phyloP scores from a whole-genome alignment of 2,113 vertebrate genomes.

The Ammodytes dubius region DNA sequence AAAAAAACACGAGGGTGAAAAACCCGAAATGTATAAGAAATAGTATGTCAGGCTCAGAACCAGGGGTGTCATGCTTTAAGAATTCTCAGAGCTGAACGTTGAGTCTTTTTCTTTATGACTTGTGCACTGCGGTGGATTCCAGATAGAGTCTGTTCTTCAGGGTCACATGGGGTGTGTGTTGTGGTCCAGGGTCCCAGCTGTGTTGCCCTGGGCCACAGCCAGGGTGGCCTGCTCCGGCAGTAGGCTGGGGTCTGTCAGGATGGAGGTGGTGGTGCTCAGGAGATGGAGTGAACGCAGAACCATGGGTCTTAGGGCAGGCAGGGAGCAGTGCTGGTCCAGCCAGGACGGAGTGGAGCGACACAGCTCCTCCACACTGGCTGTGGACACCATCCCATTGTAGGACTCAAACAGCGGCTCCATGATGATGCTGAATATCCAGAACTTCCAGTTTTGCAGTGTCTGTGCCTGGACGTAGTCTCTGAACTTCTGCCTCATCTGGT shows the following conservation, averaged over 20 bases:
- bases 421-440: constrained; percentile 99
- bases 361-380: constrained; percentile 91
- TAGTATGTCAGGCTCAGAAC: no score
- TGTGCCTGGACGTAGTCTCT: constrained; percentile 91
- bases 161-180: constrained; percentile 57
- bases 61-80: no score
- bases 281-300: constrained; percentile 94
- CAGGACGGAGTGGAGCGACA: constrained; percentile 92
- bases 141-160: constrained; percentile 7
- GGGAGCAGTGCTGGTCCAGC: constrained; percentile 96
- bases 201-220: constrained; percentile 84
- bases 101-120: background rate
- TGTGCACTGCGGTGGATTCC: background rate
- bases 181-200: constrained; percentile 74
- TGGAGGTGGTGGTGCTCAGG: constrained; percentile 93
- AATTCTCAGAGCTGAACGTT: constrained; percentile 6
- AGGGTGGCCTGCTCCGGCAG: constrained; percentile 91
- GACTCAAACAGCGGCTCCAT: constrained; percentile 97
- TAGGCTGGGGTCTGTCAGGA: constrained; percentile 90
- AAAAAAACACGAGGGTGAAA: constrained; percentile 27
- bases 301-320: constrained; percentile 91
- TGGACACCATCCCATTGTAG: constrained; percentile 97
- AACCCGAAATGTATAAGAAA: constrained; percentile 42
- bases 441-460: constrained; percentile 97
- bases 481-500: constrained; percentile 96